phyloP scores from a whole-genome alignment of 2,888 invertebrate species.

The Zhengitettix transpicula region DNA sequence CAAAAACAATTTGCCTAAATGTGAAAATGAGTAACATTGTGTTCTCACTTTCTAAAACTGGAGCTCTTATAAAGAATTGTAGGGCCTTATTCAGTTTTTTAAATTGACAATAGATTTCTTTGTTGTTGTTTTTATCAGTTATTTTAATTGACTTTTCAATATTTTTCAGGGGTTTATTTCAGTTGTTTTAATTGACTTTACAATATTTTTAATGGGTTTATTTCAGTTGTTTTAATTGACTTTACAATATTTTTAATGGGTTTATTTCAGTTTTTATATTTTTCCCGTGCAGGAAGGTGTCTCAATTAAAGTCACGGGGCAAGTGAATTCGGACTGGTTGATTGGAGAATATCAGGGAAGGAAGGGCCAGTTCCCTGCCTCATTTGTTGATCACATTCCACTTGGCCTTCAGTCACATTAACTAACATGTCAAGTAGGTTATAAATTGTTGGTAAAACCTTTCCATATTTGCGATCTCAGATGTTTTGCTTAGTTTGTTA shows the following conservation, averaged over 20 bases:
- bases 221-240: not conserved
- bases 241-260: slow-evolving; percentile 17
- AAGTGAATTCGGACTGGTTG: slow-evolving; percentile 62
- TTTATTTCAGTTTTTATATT: not conserved
- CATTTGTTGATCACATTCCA: slow-evolving; percentile 49
- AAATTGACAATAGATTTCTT: no score
- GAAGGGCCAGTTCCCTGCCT: slow-evolving; percentile 62
- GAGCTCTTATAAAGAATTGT: no score
- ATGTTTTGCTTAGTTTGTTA: no score
- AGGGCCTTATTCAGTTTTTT: no score
- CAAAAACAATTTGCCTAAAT: no score
- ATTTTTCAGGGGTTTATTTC: slow-evolving; percentile 7
- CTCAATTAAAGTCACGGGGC: slow-evolving; percentile 43
- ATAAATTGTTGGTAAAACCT: no score
- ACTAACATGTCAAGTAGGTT: no score
- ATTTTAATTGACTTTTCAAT: no score
- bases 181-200: not conserved
- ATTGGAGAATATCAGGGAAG: slow-evolving; percentile 50
- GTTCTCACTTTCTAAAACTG: no score
- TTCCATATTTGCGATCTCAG: no score
- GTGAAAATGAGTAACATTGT: no score
- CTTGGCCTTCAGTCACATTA: slow-evolving; percentile 2
- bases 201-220: not conserved
- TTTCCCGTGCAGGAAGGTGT: slow-evolving; percentile 36
- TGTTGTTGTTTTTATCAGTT: no score